These are phyloP conservation scores for Abrostola tripartita DNA, from an alignment of 2,888 invertebrate species.

Conservation along the genomic window DNA sequence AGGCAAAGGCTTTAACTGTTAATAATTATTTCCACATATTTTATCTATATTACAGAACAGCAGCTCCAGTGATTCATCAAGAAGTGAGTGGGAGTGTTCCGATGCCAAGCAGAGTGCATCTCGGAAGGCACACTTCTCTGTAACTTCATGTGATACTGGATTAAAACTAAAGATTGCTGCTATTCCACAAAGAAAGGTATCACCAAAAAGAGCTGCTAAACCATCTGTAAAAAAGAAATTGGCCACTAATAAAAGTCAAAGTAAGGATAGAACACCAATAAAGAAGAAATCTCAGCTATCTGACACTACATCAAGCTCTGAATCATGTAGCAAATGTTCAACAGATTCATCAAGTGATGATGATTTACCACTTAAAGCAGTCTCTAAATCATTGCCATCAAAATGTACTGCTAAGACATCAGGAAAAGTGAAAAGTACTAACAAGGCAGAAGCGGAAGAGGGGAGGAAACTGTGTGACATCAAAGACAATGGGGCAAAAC, in stretches of 20 bases:
- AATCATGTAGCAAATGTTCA: slow-evolving; percentile 85
- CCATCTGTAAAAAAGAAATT: slow-evolving; percentile 78
- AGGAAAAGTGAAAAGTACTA: slow-evolving; percentile 64
- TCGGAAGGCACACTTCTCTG: slow-evolving; percentile 88
- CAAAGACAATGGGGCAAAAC: slow-evolving; percentile 70
- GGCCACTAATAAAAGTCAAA: slow-evolving; percentile 62
- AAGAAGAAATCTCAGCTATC: slow-evolving; percentile 75
- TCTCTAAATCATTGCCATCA: slow-evolving; percentile 75
- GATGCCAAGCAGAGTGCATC: slow-evolving; percentile 72
- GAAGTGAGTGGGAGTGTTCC: slow-evolving; percentile 83
- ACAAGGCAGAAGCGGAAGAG: slow-evolving; percentile 77
- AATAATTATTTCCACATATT: background rate
- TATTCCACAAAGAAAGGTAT: slow-evolving; percentile 83
- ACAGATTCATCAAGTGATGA: slow-evolving; percentile 84
- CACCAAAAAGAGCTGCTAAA: slow-evolving; percentile 75
- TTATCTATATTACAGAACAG: slow-evolving; percentile 75
- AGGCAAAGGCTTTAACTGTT: too few relatives aligned
- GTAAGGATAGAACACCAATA: slow-evolving; percentile 60
- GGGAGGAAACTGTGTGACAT: slow-evolving; percentile 67
- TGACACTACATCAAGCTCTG: slow-evolving; percentile 84
- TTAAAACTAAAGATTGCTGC: slow-evolving; percentile 89
- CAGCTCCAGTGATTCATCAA: slow-evolving; percentile 78
- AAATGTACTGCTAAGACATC: slow-evolving; percentile 72
- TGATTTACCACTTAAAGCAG: slow-evolving; percentile 80
- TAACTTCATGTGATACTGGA: slow-evolving; percentile 89